Percentiles rank a stretch among this genome's conserved stretches.
Evolutionary conservation across 2,888 invertebrate genomes (phyloP).

Genomic region (Crocallis elinguaria): DNA sequence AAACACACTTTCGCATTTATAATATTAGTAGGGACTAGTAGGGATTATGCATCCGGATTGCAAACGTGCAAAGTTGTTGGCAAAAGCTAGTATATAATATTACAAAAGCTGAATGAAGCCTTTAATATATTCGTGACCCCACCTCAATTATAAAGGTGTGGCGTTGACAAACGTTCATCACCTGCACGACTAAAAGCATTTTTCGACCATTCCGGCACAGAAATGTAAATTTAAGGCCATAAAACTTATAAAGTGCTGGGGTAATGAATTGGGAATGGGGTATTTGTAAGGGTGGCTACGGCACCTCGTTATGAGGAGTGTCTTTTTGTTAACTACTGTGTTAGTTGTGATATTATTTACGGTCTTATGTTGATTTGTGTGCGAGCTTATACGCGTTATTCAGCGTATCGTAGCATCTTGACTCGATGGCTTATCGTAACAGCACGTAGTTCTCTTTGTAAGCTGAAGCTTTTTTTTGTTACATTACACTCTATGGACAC

Average conservation of each 20-base stretch:
- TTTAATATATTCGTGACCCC: constrained; percentile 37
- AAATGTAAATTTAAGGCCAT: constrained; percentile 31
- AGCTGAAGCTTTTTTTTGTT: too few relatives aligned
- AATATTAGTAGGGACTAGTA: too few relatives aligned
- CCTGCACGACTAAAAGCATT: constrained; percentile 35
- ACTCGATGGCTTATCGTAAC: too few relatives aligned
- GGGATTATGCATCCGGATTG: too few relatives aligned
- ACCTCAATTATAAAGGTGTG: constrained; percentile 40
- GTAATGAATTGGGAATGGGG: constrained; percentile 35
- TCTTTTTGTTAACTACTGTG: constrained; percentile 11
- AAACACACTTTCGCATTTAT: too few relatives aligned
- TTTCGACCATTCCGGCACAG: constrained; percentile 27
- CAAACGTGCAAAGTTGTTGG: too few relatives aligned
- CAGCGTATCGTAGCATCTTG: too few relatives aligned
- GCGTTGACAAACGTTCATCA: constrained; percentile 43
- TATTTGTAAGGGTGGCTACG: constrained; percentile 25
- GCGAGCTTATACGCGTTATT: too few relatives aligned
- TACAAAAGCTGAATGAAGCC: neutral
- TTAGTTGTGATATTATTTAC: neutral
- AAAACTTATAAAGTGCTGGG: constrained; percentile 34
- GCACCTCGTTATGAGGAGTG: constrained; percentile 18
- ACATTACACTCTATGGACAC: too few relatives aligned
- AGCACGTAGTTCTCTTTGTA: too few relatives aligned
- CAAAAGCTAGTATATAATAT: neutral
- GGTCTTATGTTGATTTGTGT: neutral